phyloP scores from a whole-genome alignment of 37 sponge, comb jelly and placozoan species.

The Dysidea cf. avara region DNA sequence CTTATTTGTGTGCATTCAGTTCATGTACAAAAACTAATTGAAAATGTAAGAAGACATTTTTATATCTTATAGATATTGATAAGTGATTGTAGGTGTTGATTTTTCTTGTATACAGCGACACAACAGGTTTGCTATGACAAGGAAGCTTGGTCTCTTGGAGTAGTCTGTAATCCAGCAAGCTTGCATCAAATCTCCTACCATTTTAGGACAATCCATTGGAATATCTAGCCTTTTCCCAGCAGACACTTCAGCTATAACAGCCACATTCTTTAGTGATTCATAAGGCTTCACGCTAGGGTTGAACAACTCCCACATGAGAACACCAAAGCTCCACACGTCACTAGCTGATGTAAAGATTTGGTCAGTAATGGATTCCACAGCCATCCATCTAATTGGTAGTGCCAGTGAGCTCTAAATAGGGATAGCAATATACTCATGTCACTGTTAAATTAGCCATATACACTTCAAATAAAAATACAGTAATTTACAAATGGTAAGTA shows the following conservation, averaged over 20 bases:
- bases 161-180: conserved; percentile 60
- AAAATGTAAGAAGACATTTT: no score
- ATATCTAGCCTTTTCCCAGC: conserved; percentile 36
- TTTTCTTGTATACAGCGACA: no score
- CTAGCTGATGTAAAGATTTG: conserved; percentile 58
- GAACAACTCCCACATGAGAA: no score
- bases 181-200: conserved; percentile 57
- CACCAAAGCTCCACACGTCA: conserved; percentile 77
- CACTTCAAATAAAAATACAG: conserved; percentile 10
- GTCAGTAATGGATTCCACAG: conserved; percentile 52
- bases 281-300: conserved; percentile 37
- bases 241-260: conserved; percentile 9
- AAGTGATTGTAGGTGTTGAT: no score
- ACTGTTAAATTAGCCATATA: conserved; percentile 15
- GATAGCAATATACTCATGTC: background rate
- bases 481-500: conserved; percentile 2
- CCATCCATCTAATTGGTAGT: conserved; percentile 59
- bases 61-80: no score
- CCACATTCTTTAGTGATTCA: conserved; percentile 8
- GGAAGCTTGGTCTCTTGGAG: conserved; percentile 62
- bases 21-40: no score
- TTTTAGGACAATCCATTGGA: conserved; percentile 26
- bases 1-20: no score
- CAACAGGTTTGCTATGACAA: conserved; percentile 59
- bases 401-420: background rate